Evolutionary conservation across 2,113 vertebrate genomes (phyloP).

Genomic region (Spheniscus mendiculus): DNA sequence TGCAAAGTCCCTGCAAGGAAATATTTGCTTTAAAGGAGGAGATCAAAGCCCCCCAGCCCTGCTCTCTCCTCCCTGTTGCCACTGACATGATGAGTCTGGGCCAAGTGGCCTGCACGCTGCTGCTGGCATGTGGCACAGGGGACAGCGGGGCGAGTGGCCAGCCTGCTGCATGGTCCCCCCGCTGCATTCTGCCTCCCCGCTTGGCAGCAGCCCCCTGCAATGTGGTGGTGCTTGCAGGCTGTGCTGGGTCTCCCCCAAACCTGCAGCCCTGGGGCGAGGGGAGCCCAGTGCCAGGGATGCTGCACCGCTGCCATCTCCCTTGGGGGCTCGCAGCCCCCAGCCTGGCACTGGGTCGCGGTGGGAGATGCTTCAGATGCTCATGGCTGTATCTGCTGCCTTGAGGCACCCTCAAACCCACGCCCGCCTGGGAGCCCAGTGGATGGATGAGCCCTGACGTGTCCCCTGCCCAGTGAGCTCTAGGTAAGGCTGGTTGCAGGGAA

Average conservation of each 20-base stretch:
- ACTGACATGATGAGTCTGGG: fast-evolving
- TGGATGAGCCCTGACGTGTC: not conserved
- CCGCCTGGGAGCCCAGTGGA: fast-evolving
- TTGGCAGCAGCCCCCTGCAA: not conserved
- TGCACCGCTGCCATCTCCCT: fast-evolving
- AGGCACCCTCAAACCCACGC: no score
- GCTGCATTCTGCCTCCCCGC: fast-evolving
- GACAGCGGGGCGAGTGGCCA: not conserved
- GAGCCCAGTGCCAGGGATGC: fast-evolving
- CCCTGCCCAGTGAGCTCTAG: not conserved
- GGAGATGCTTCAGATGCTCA: not conserved
- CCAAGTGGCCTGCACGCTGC: not conserved
- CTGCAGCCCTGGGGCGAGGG: fast-evolving
- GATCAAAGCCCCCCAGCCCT: not conserved
- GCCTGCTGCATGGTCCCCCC: no score
- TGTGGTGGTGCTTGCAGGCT: not conserved
- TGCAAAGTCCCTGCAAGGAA: not conserved
- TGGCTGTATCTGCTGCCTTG: not conserved
- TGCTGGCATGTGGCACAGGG: not conserved
- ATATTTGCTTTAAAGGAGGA: not conserved
- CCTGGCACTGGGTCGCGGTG: no score
- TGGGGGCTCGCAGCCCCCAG: not conserved
- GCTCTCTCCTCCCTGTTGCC: not conserved
- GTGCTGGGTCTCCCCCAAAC: not conserved
- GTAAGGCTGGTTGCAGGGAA: not conserved